Base-by-base conservation (phyloP, 2,888 invertebrate species). In the Danaus chrysippus region DNA sequence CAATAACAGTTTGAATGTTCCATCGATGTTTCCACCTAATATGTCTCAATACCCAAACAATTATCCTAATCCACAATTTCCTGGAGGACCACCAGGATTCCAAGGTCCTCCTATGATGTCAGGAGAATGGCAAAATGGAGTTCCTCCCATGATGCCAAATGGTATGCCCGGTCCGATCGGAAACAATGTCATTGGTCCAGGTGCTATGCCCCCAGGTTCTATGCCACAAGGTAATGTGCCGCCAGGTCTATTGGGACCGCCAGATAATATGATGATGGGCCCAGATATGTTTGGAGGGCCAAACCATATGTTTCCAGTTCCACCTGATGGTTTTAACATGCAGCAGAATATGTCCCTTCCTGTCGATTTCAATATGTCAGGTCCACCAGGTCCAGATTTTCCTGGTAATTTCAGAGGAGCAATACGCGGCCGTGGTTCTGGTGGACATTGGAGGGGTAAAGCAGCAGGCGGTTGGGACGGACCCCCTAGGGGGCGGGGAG, bases 371-470 rank as follows among this genome's bases (percentile, higher is more conserved):
- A 92, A 90, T 56, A 92, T 93, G 86, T 70, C 85, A 69, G 83
- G 85, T 70, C 74, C 71, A 41, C 81, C 81, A 6, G 86, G 81
- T 12, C 84, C 83, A 6, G 87, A 87, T 61, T 87, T 85, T 71
- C 67, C 79, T 42, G 86, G 83, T n/a, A 90, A 87, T 73, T 91
- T 92, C 73, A 87, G 92, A 41, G 92, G 92, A 13, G 91, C 92
- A 61, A 92, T 92, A 88, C 88, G 93, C 66, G 89, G 92, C 72
- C 86, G 92, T 79, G 92, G 88, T 11, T 80, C 83, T 13, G 84
- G 86, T 55, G 89, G 91, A 52, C 89, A 90, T 71, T 90, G 91
- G 88, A 86, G 92, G 62, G 91, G 92, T 12, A 92, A 92, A 71
- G 84, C 82, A 41, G 73, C 82, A 59, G 82, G 88, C 10, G 91